Conservation (phyloP, 1,140 invertebrate genomes). For the Hormaphis cornu region DNA sequence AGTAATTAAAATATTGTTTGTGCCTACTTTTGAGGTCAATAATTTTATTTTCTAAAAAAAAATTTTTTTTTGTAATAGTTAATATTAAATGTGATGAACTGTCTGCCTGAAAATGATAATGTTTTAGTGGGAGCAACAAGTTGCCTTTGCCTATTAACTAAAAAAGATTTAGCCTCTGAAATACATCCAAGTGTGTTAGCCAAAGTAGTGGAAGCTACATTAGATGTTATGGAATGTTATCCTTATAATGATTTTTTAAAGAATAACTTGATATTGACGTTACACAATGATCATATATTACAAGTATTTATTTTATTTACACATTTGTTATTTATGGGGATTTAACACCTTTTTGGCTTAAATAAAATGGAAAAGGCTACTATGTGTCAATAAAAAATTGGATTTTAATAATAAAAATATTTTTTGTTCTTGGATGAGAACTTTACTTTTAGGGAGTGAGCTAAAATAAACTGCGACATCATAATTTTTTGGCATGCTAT, state of each 20-base stretch:
- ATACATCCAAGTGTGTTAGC: conserved; percentile 59
- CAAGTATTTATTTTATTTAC: conserved; percentile 42
- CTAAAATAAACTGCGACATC: too few species aligned
- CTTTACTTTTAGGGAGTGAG: too few species aligned
- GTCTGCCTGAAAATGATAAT: conserved; percentile 54
- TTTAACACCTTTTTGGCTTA: too few species aligned
- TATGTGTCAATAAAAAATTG: too few species aligned
- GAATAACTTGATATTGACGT: conserved; percentile 65
- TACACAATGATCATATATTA: conserved; percentile 69
- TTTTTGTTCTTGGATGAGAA: too few species aligned
- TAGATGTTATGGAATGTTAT: conserved; percentile 63
- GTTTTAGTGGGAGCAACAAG: conserved; percentile 74
- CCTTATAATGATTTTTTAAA: conserved; percentile 62
- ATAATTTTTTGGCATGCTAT: too few species aligned
- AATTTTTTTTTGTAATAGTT: conserved; percentile 44
- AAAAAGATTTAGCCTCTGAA: conserved; percentile 46
- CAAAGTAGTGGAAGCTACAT: conserved; percentile 57
- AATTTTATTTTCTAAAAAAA: not conserved
- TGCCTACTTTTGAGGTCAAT: too few species aligned
- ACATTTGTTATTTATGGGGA: not conserved
- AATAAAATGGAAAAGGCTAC: too few species aligned
- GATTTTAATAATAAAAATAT: too few species aligned
- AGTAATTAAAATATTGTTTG: too few species aligned
- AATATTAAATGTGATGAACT: conserved; percentile 60
- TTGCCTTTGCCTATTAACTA: conserved; percentile 70